These are phyloP conservation scores for Micrasema longulum DNA, from an alignment of 1,140 invertebrate species.

Conservation along the genomic window DNA sequence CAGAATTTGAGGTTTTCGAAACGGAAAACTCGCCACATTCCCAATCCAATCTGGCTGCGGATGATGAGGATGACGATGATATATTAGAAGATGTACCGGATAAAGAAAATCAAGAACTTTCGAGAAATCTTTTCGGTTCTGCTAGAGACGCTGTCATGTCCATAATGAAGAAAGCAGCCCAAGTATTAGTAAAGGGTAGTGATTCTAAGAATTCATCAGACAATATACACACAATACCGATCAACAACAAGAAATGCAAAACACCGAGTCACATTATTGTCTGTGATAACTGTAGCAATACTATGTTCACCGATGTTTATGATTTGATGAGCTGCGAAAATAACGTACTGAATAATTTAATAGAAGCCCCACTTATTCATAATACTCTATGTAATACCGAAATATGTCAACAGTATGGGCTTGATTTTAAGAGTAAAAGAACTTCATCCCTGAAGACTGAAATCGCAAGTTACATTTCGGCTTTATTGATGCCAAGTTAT, in stretches of 20 bases:
- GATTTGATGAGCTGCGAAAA: conserved; percentile 75
- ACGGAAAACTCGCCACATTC: conserved; percentile 76
- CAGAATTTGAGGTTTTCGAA: conserved; percentile 89
- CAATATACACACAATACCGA: conserved; percentile 62
- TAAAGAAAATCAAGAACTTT: conserved; percentile 63
- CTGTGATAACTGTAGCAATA: conserved; percentile 78
- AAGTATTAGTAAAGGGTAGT: conserved; percentile 80
- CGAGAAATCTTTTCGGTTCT: conserved; percentile 83
- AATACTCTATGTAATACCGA: conserved; percentile 69
- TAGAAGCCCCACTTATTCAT: conserved; percentile 68
- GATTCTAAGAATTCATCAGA: conserved; percentile 68
- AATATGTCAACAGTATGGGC: conserved; percentile 70
- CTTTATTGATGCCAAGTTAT: conserved; percentile 74
- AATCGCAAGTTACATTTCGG: conserved; percentile 68
- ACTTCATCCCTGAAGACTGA: conserved; percentile 63
- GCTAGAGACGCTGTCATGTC: conserved; percentile 87
- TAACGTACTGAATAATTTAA: conserved; percentile 68
- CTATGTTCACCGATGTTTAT: conserved; percentile 73
- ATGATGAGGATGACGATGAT: conserved; percentile 73
- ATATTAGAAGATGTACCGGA: conserved; percentile 58
- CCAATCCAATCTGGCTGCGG: conserved; percentile 67
- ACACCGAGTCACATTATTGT: conserved; percentile 78
- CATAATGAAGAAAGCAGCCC: conserved; percentile 89
- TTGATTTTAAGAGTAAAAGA: conserved; percentile 70
- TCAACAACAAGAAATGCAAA: conserved; percentile 67